phyloP scores from a whole-genome alignment of 2,888 invertebrate species.

The Acronicta psi region DNA sequence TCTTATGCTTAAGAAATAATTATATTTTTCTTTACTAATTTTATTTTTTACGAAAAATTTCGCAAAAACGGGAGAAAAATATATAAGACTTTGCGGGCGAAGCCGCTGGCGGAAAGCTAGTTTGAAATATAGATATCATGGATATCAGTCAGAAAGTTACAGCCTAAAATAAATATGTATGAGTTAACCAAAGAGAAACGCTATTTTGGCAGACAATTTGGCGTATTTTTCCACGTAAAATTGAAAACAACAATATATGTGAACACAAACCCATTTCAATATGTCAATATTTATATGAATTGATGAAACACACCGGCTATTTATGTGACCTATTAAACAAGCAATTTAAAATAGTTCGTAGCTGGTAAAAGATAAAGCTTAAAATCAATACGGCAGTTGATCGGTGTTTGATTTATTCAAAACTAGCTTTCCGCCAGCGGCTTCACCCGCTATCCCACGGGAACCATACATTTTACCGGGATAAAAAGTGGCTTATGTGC shows the following conservation, averaged over 20 bases:
- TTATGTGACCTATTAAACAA: neutral
- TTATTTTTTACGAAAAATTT: no score
- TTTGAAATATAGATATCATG: no score
- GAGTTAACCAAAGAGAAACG: conserved; percentile 5
- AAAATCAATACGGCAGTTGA: neutral
- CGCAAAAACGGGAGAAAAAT: no score
- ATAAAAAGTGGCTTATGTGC: no score
- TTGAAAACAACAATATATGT: conserved; percentile 25
- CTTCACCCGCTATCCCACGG: no score
- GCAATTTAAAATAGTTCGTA: neutral
- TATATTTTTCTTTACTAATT: no score
- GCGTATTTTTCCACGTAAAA: conserved; percentile 25
- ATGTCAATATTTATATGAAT: conserved; percentile 24
- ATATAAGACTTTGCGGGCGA: no score
- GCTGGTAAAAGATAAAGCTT: neutral
- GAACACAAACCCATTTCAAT: conserved; percentile 13
- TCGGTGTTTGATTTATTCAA: no score
- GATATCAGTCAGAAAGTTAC: conserved; percentile 1
- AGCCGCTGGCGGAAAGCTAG: no score
- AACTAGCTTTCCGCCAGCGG: no score
- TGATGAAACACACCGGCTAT: conserved; percentile 9
- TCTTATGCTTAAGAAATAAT: no score
- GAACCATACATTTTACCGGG: no score
- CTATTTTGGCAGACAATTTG: conserved; percentile 15
- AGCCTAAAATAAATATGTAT: conserved; percentile 28